Evolutionary conservation across 2,113 vertebrate genomes (phyloP), one percentile per base, ranked within the genome.

Genomic region (Ondatra zibethicus): DNA sequence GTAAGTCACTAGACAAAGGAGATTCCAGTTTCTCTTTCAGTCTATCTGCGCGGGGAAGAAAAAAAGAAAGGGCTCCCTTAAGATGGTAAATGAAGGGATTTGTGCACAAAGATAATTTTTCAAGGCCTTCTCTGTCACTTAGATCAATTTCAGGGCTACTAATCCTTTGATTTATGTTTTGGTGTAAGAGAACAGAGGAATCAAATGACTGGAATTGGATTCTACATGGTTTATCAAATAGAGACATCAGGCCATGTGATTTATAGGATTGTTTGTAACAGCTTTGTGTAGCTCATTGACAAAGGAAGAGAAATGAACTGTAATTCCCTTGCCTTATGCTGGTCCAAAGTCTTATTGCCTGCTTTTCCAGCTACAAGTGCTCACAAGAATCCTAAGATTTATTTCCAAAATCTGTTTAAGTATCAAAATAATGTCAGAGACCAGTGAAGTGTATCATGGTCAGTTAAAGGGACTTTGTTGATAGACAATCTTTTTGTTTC

Each of bases 101-200:
- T 95, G 70, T 82, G 72, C 29, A 58, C 39, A 52, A 92, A 93
- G n/a, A 55, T 84, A 63, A 27, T 80, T 96, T 96, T 94, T 95
- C 93, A 77, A 93, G 87, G 45, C 25, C 27, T 84, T 86, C 89
- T 92, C 73, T 58, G 75, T 70, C 65, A 95, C 42, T 80, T 76
- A 93, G 65, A 76, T 96, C 73, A 90, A 88, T 91, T 94, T 96
- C 84, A 93, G 89, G 87, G 33, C 19, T 42, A 81, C 88, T 89
- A 91, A 92, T 92, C 47, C 78, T 90, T 89, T 92, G 84, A 93
- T 77, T 95, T 92, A 72, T 72, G 17, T 94, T 94, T 94, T 58
- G 8, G 19, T 29, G 8, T 27, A 85, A 80, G 39, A 87, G 87
- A 92, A 94, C 61, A 94, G 89, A 89, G 42, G 65, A 89, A 72